Percentiles rank a stretch among this genome's conserved stretches.
phyloP scores from a whole-genome alignment of 2,113 vertebrate genomes.

The Marmota flaviventris region DNA sequence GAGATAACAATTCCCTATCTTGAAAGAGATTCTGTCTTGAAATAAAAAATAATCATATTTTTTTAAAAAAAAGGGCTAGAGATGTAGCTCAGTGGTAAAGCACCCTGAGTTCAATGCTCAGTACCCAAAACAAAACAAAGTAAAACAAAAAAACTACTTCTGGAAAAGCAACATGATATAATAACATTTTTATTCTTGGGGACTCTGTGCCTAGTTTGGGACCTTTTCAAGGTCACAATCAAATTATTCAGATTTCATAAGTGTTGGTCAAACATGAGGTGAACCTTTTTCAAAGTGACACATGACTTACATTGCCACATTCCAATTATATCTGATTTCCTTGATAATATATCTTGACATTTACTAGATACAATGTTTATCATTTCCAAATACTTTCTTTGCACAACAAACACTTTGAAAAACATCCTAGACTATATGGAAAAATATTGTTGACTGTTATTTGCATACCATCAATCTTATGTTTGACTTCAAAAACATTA shows the following conservation, averaged over 20 bases:
- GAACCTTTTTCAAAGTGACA: constrained; percentile 31
- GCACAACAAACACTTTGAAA: not conserved
- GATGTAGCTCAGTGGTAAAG: too few relatives aligned
- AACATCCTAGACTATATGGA: not conserved
- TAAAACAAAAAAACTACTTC: not conserved
- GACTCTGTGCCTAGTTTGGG: not conserved
- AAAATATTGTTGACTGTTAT: constrained; percentile 46
- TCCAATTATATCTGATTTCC: constrained; percentile 34
- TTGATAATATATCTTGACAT: constrained; percentile 25
- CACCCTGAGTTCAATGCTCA: too few relatives aligned
- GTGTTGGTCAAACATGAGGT: not conserved
- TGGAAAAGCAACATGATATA: not conserved
- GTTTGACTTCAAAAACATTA: constrained; percentile 66
- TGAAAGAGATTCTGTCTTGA: not conserved
- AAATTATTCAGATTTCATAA: constrained; percentile 27
- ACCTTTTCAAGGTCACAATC: not conserved
- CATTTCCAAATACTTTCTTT: constrained; percentile 37
- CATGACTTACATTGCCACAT: not conserved
- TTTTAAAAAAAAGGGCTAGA: too few relatives aligned
- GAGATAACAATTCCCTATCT: too few relatives aligned
- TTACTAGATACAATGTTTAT: constrained; percentile 53
- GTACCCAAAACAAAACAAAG: too few relatives aligned
- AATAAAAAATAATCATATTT: not conserved
- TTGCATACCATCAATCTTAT: constrained; percentile 58
- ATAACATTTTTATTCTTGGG: not conserved